Evolutionary conservation across 2,888 invertebrate species (phyloP), one percentile per base, ranked within the genome.

Genomic region (Cyrtodaria siliqua): DNA sequence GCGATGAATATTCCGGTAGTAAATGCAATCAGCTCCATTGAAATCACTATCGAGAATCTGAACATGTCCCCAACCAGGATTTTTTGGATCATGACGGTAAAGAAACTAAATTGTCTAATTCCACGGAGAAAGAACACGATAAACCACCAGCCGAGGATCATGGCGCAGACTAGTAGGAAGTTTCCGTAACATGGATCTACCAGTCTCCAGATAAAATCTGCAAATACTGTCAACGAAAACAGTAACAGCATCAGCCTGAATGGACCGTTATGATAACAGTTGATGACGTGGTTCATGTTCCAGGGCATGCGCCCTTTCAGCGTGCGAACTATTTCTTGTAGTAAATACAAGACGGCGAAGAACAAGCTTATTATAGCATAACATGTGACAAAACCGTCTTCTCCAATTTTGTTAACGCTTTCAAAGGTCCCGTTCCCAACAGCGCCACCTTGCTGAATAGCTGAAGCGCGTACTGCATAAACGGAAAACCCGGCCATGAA

Each of bases 141-240:
- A 59, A 84, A 84, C 79, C 79, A 84, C 83, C 83, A 84, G 2
- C 81, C 81, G 3, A 72, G 27, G 27, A 84, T 72, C 57, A 84
- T 63, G 12, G 80, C 61, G 23, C 52, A 61, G 12, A 84, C 74
- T 20, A 84, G 52, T 26, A 77, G 47, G 57, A 63, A 75, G 38
- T 79, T 74, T 8, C 59, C 66, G 50, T 79, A 79, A 23, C 44
- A 20, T n/a, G 47, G 18, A 9, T 68, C 59, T 16, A 42, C 24
- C 20, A 59, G 14, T 20, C 47, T 63, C 77, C 81, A 71, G 16
- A 81, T 27, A 40, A 75, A 62, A 29, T 84, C 83, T 2, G 53
- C 33, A 2, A 84, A 6, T 1, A 79, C 47, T 18, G 67, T 64
- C 4, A 79, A 9, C 24, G 81, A 67, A 53, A 79, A 75, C 14